A percentile compares a stretch with the other conserved stretches of the same genome.
Conservation (phyloP, 2,113 vertebrate genomes). For the Cyphomyrus plagiostoma region DNA sequence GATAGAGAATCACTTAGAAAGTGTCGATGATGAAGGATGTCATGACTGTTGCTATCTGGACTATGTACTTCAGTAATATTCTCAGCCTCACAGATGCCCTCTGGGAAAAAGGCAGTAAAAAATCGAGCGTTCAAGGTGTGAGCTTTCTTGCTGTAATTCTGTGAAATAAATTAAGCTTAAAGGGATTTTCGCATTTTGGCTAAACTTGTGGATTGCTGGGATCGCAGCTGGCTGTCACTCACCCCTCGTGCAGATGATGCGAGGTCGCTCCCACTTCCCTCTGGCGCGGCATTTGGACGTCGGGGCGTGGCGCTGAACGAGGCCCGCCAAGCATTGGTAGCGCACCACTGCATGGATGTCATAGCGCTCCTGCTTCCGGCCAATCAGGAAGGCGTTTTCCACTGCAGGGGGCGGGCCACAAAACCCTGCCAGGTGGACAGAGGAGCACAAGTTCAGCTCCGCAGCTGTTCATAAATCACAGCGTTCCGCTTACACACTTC, state of each 20-base stretch:
- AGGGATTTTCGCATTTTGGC: neutral
- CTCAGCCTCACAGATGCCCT: neutral
- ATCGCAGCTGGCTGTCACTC: slow-evolving; percentile 42
- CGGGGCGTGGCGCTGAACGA: slow-evolving; percentile 79
- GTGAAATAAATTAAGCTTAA: neutral
- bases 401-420: slow-evolving; percentile 81
- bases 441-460: neutral
- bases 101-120: neutral
- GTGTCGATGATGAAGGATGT: neutral
- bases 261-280: slow-evolving; percentile 84
- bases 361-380: slow-evolving; percentile 74
- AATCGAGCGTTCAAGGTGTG: neutral
- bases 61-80: neutral
- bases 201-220: neutral
- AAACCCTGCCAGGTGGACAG: slow-evolving; percentile 61
- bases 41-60: neutral
- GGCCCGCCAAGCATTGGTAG: slow-evolving; percentile 82
- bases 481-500: neutral
- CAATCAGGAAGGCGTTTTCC: slow-evolving; percentile 71
- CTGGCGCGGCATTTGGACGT: slow-evolving; percentile 74
- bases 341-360: slow-evolving; percentile 81
- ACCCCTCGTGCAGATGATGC: slow-evolving; percentile 89
- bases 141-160: neutral
- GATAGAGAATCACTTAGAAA: neutral
- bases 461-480: neutral